Conservation (phyloP, 37 sponge, comb jelly and placozoan genomes). For the Geodia barretti region DNA sequence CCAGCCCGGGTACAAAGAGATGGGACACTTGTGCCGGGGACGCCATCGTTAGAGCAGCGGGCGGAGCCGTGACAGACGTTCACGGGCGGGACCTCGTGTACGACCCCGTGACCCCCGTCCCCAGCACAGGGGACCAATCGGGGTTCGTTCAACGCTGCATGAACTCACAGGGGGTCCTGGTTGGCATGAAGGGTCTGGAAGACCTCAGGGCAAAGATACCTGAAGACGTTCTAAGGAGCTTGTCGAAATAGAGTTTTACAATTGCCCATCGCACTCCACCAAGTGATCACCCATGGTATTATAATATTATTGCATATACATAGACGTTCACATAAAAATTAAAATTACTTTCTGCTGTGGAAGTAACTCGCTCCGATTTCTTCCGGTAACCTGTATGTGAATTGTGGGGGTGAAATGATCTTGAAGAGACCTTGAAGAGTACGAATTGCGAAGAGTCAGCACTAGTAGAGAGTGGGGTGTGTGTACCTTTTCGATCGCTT, state of each 20-base stretch:
- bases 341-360: too few species aligned
- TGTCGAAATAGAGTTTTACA: too few species aligned
- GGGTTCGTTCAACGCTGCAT: neutral
- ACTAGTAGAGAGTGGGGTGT: neutral
- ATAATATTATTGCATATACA: neutral
- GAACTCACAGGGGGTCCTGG: slow-evolving; percentile 51
- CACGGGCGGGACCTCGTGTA: slow-evolving; percentile 69
- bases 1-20: slow-evolving; percentile 83
- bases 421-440: too few species aligned
- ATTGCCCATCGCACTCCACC: too few species aligned
- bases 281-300: neutral
- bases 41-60: slow-evolving; percentile 73
- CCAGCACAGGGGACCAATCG: neutral
- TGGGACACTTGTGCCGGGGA: slow-evolving; percentile 99
- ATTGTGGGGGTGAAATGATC: too few species aligned
- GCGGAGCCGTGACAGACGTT: slow-evolving; percentile 83
- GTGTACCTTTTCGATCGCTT: slow-evolving; percentile 54
- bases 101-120: slow-evolving; percentile 24
- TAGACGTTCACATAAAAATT: neutral
- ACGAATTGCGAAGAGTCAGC: neutral
- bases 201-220: slow-evolving; percentile 63
- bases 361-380: neutral
- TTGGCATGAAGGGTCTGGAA: slow-evolving; percentile 45
- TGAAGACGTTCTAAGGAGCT: neutral
- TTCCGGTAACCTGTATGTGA: slow-evolving; percentile 14